Evolutionary conservation across 2,888 invertebrate species (phyloP), one percentile per base, ranked within the genome.

Genomic region (Amblyjoppa fuscipennis): DNA sequence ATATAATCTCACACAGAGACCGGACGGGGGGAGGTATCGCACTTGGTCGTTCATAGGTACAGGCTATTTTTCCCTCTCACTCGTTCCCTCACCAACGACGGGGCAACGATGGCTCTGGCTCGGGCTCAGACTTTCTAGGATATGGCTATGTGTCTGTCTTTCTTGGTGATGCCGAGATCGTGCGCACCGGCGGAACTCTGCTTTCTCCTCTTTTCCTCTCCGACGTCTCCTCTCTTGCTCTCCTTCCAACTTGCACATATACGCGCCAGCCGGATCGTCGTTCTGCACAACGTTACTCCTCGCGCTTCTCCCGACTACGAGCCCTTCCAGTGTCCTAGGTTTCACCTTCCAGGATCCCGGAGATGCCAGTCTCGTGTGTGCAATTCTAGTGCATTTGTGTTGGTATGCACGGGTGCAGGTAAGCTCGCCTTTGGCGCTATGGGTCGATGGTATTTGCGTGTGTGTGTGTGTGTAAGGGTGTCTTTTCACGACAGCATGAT

Each of bases 111-210:
- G 56, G 20, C 73, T 56, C 73, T 81, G 68, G 56, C 71, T 71
- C 71, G 9, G 45, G 70, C 75, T 76, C 66, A 75, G 41, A 49
- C 20, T 56, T 31, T 74, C 49, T 59, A n/a, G 20, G 16, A 31
- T 7, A 34, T 53, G 5, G 56, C 59, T 59, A 5, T 68, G n/a
- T 13, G 41, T 51, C 38, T 53, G n/a, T 61, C 71, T 76, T 20
- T 70, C 49, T 70, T 28, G 41, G n/a, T 75, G 59, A 51, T 66
- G 51, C 61, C 56, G 86, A 88, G 88, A 88, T 88, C 88, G 64
- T 71, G 66, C 59, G 73, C 53, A 70, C 74, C 53, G 61, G 64
- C 84, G 87, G 76, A 87, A 89, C 89, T 88, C 90, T 90, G 87
- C 84, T 86, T 87, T 88, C 84, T 64, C 71, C 79, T 80, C 77